These are phyloP conservation scores for Melanotus villosus DNA, from an alignment of 2,888 invertebrate genomes.

Conservation along the genomic window DNA sequence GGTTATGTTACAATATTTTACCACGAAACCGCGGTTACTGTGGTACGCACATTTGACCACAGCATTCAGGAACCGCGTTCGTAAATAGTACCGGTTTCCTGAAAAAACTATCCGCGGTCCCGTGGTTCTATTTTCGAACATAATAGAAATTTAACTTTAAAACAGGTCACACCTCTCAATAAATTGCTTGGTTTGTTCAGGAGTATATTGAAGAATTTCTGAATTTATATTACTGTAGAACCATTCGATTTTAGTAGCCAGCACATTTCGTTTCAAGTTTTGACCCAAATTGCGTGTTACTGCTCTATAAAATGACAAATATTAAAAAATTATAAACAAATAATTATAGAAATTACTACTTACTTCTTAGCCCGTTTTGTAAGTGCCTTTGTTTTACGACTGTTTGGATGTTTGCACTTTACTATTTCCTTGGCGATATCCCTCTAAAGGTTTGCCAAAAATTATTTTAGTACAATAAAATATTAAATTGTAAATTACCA, in stretches of 20 bases:
- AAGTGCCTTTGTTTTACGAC: conserved; percentile 83
- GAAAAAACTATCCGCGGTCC: too few relatives aligned
- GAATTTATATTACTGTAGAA: conserved; percentile 78
- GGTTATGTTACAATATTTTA: too few relatives aligned
- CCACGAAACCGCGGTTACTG: too few relatives aligned
- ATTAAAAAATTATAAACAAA: neutral
- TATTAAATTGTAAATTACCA: too few relatives aligned
- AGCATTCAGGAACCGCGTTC: too few relatives aligned
- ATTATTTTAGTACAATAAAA: too few relatives aligned
- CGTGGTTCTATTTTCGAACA: too few relatives aligned
- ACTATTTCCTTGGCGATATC: conserved; percentile 70
- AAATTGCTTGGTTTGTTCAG: conserved; percentile 74
- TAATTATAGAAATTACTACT: conserved; percentile 34
- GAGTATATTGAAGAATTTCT: conserved; percentile 70
- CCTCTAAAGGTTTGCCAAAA: conserved; percentile 64
- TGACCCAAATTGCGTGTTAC: conserved; percentile 67
- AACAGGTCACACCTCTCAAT: conserved; percentile 74
- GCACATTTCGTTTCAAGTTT: conserved; percentile 79
- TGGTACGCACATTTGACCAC: too few relatives aligned
- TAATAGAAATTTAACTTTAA: too few relatives aligned
- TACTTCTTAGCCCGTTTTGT: conserved; percentile 80
- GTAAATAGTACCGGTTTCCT: too few relatives aligned
- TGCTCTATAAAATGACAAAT: conserved; percentile 7
- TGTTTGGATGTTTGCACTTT: conserved; percentile 86
- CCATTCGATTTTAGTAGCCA: conserved; percentile 86